Base-by-base conservation (phyloP, 2,113 vertebrate genomes). In the Malurus melanocephalus region DNA sequence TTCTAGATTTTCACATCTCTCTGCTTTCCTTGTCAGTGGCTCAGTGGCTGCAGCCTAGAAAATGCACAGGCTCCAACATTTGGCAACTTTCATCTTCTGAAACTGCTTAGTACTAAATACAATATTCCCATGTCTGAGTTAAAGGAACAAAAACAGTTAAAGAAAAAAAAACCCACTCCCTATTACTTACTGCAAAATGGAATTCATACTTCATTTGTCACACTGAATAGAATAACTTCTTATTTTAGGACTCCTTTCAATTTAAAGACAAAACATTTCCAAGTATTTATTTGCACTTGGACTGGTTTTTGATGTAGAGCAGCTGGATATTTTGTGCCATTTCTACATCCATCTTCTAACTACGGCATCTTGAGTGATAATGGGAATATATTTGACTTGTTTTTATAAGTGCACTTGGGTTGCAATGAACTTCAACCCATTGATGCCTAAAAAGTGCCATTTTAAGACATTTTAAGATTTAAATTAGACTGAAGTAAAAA, bases 161-260 rank as follows among this genome's bases (percentile, higher is more conserved):
- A 38, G 38, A 10, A 38, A 38, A 38, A 35, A 87, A 85, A 92
- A 24, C 26, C 35, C 21, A 38, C 38, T 72, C 59, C 35, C 40
- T 68, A 69, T 74, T 77, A 82, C 62, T 80, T 92, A 85, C 8
- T 89, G 90, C 55, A 61, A 78, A 88, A 85, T 46, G 32, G 49
- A 88, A 86, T 89, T 96, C 87, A 87, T 67, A 89, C 85, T 77
- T 93, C 30, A 82, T 76, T 80, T 93, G 65, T 87, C 80, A 93
- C 33, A 60, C 19, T 61, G 57, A 92, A 83, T 67, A 78, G 68
- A 85, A 82, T 59, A 24, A 14, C 11, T 27, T 79, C 35, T 73
- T 66, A 72, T 79, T 71, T 59, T 26, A 81, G 79, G 42, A 62
- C 21, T 72, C 42, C 57, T 77, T 94, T 89, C 76, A 89, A 43